Base-by-base conservation (phyloP, 2,113 vertebrate genomes). In the Salvelinus sp. region DNA sequence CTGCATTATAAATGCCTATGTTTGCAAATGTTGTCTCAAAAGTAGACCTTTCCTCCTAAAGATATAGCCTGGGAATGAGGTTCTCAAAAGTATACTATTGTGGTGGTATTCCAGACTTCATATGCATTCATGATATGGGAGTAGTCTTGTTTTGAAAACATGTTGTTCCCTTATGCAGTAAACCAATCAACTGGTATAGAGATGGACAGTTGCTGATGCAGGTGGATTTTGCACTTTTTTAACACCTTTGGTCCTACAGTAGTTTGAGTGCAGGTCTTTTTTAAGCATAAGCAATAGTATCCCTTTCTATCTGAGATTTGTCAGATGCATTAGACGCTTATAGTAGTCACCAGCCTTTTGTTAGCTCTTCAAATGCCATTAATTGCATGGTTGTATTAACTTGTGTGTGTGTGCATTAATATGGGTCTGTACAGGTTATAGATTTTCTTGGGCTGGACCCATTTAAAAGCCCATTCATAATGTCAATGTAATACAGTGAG, bases 371-470 rank as follows among this genome's bases (percentile, higher is more conserved):
- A 83, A 87, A 62, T 9, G 86, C 90, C 89, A 82, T 89, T 90
- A 50, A 84, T 71, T 82, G 76, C 81, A 78, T 85, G 5, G 73
- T 58, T 72, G 30, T 64, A 3, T 44, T 33, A 57, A 25, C 64
- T 48, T 28, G 50, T 10, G 16, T 22, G 33, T 83, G 12, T 83
- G 27, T 91, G 58, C 75, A 38, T 82, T 88, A 75, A 38, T 77
- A 75, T 83, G 86, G 81, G 88, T 87, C 94, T 95, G 92, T 91
- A 88, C 92, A 82, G 93, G 92, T 89, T 94, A 88, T 92, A 95
- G 94, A 93, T 82, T 76, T 82, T 81, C 73, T 23, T 91, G 93
- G 95, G 94, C 94, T 89, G 95, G 96, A 90, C 91, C 95, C 95
- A 91, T 81, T 90, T 72, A 91, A 88, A 87, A 88, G 83, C 86